Conservation (phyloP, 2,113 vertebrate species). For the Sigmodon hispidus region DNA sequence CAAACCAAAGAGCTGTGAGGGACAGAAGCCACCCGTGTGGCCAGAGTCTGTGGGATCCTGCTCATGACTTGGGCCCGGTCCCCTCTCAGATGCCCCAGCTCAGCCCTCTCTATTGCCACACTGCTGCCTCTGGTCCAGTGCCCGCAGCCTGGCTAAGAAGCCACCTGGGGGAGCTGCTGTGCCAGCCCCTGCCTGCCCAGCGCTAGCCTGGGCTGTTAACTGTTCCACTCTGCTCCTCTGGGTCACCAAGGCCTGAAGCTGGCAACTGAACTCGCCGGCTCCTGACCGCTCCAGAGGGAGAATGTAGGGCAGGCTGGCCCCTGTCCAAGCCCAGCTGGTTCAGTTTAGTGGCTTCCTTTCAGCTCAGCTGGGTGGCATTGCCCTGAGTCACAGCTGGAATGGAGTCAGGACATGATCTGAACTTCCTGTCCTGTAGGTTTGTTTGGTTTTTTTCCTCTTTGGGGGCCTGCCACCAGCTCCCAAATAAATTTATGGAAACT, state of each 20-base stretch:
- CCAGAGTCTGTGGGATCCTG: not conserved
- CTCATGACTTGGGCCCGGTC: not conserved
- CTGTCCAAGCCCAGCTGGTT: not conserved
- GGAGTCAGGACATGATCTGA: not conserved
- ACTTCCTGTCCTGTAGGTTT: not conserved
- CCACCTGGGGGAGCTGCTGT: not conserved
- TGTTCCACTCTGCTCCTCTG: not conserved
- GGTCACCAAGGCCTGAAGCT: not conserved
- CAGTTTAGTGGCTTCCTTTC: not conserved
- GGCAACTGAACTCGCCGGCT: not conserved
- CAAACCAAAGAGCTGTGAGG: too few relatives aligned
- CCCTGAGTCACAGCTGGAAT: not conserved
- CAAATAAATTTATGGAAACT: not conserved
- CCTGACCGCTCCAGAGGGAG: not conserved
- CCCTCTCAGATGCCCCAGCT: not conserved
- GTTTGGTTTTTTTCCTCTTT: not conserved
- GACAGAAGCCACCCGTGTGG: too few relatives aligned
- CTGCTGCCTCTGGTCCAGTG: not conserved
- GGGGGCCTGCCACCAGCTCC: not conserved
- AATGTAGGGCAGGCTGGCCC: too few relatives aligned
- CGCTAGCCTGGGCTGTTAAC: not conserved
- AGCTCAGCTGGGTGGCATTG: not conserved
- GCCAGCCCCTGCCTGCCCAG: not conserved
- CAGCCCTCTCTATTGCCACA: not conserved
- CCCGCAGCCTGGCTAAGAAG: not conserved